Conservation (phyloP, 2,797 vertebrate species). For the Arnoldichthys spilopterus region DNA sequence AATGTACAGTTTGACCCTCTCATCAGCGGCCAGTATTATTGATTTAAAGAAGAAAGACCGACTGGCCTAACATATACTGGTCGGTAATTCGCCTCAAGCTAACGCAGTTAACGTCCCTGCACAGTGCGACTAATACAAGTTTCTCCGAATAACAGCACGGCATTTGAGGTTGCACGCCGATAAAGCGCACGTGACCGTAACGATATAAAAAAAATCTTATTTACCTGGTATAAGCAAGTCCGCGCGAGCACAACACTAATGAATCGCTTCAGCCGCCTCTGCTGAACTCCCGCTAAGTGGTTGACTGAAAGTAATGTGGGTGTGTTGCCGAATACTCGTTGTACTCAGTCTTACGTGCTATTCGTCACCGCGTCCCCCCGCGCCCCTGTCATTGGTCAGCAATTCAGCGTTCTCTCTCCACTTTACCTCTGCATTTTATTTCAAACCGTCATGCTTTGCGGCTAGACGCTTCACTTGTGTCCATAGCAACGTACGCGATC, state of each 20-base stretch:
- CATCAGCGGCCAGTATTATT: too few species aligned
- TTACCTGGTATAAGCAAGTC: slow-evolving; percentile 49
- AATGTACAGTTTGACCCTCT: too few species aligned
- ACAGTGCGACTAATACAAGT: not conserved
- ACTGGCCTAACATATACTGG: too few species aligned
- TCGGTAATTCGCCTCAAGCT: too few species aligned
- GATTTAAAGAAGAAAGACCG: too few species aligned
- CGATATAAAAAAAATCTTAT: not conserved
- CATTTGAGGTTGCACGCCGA: not conserved
- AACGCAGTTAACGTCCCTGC: too few species aligned
- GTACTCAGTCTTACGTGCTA: slow-evolving; percentile 41
- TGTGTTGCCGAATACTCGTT: slow-evolving; percentile 67
- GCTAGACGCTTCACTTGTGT: slow-evolving; percentile 42
- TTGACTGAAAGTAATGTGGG: slow-evolving; percentile 79
- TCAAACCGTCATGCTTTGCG: slow-evolving; percentile 78
- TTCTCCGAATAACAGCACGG: not conserved
- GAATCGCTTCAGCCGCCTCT: not conserved
- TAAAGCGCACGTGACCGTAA: not conserved
- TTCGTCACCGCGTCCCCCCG: slow-evolving; percentile 62
- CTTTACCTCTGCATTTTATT: slow-evolving; percentile 80
- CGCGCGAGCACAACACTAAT: slow-evolving; percentile 1
- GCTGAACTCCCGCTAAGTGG: slow-evolving; percentile 78
- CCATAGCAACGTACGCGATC: slow-evolving; percentile 53
- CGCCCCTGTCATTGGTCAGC: slow-evolving; percentile 65
- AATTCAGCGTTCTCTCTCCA: slow-evolving; percentile 54